Percentiles rank a stretch among this genome's conserved stretches.
Conservation (phyloP, 2,113 vertebrate species). For the Melanocharis versteri region DNA sequence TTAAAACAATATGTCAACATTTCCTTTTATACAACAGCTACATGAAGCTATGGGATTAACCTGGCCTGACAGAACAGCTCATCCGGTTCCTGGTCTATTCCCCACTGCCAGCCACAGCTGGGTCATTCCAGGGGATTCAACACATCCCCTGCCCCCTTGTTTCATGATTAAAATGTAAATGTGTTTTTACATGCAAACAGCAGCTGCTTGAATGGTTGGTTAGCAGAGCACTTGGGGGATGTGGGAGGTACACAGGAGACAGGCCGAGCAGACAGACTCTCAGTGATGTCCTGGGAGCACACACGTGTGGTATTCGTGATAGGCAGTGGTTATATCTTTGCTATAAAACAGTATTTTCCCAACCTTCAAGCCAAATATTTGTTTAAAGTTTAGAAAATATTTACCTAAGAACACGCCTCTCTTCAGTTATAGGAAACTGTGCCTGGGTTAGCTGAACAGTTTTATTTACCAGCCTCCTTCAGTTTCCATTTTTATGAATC, state of each 20-base stretch:
- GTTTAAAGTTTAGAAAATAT: not conserved
- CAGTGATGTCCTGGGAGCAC: fast-evolving
- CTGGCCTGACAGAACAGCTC: not conserved
- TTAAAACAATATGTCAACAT: not conserved
- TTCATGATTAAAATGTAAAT: not conserved
- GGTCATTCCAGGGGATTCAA: not conserved
- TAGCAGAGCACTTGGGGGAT: not conserved
- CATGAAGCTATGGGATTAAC: not conserved
- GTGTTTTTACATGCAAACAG: not conserved
- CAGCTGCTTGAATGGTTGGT: not conserved
- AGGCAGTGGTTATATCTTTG: not conserved
- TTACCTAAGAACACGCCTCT: not conserved
- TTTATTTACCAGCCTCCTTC: constrained; percentile 10
- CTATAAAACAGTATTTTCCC: not conserved
- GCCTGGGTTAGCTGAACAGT: not conserved
- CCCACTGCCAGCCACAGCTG: not conserved
- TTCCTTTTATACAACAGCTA: not conserved
- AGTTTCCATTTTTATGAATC: constrained; percentile 35
- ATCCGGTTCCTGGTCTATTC: not conserved
- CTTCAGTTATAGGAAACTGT: not conserved
- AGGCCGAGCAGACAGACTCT: not conserved
- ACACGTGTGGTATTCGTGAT: fast-evolving
- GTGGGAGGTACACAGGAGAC: not conserved
- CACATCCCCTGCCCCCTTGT: not conserved
- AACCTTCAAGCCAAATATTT: constrained; percentile 28